These are phyloP conservation scores for Apis dorsata DNA, from an alignment of 1,140 invertebrate species.

Conservation along the genomic window DNA sequence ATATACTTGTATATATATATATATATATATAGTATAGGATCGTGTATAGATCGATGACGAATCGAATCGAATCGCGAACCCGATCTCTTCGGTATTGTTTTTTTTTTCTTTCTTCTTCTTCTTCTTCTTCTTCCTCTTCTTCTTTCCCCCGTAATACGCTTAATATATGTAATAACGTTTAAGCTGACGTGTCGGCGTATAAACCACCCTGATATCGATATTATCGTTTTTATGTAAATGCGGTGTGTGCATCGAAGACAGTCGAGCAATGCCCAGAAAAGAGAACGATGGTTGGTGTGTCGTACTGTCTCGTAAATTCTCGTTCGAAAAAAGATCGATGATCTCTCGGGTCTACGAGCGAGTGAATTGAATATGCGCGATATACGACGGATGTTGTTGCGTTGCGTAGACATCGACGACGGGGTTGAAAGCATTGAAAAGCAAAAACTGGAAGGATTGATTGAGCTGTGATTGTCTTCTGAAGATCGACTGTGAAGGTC, in stretches of 20 bases:
- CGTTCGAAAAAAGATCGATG: not conserved
- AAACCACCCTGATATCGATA: constrained; percentile 6
- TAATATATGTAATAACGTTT: not conserved
- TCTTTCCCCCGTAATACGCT: not conserved
- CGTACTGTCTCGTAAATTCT: not conserved
- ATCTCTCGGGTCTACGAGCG: constrained; percentile 2
- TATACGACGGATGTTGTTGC: not conserved
- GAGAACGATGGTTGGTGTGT: not conserved
- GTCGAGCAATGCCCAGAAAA: constrained; percentile 7
- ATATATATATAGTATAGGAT: constrained; percentile 21
- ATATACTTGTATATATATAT: not conserved
- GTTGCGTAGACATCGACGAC: constrained; percentile 25
- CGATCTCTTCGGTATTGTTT: constrained; percentile 14
- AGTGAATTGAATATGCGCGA: not conserved
- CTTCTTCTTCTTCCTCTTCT: not conserved
- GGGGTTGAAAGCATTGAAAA: constrained; percentile 16
- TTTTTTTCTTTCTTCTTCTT: not conserved
- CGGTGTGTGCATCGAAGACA: constrained; percentile 15
- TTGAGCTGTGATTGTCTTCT: constrained; percentile 1
- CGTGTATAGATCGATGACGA: constrained; percentile 21
- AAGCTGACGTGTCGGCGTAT: constrained; percentile 15
- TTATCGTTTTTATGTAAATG: not conserved
- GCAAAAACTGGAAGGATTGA: constrained; percentile 29
- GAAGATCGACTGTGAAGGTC: not conserved
- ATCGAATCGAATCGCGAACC: not conserved